Conservation (phyloP, 2,888 invertebrate genomes). For the Eulithis testata region DNA sequence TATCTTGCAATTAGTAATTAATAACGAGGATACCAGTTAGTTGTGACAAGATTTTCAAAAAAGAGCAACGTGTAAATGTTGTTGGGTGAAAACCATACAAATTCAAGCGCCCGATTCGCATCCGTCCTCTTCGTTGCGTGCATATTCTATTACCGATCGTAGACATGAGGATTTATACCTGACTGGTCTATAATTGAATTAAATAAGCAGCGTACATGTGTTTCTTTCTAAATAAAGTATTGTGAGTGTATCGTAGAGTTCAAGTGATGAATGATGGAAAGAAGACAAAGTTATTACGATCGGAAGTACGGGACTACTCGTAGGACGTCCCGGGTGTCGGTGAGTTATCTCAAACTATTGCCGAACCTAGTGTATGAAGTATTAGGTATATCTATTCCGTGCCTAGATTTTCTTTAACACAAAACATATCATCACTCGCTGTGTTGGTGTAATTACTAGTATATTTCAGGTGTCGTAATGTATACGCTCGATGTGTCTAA, state of each 20-base stretch:
- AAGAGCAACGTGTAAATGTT: too few relatives aligned
- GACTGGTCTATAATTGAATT: too few relatives aligned
- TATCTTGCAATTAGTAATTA: slow-evolving; percentile 5
- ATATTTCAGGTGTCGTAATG: too few relatives aligned
- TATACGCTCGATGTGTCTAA: too few relatives aligned
- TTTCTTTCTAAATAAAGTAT: neutral
- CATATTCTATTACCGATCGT: too few relatives aligned
- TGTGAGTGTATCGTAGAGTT: neutral
- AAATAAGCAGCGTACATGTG: too few relatives aligned
- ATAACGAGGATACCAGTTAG: slow-evolving; percentile 2
- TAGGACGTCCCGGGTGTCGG: slow-evolving; percentile 8
- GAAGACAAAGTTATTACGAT: slow-evolving; percentile 42
- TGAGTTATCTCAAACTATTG: slow-evolving; percentile 1
- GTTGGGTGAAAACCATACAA: neutral
- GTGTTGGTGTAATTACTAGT: too few relatives aligned
- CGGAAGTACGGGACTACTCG: slow-evolving; percentile 38
- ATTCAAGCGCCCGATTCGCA: neutral
- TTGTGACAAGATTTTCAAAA: neutral
- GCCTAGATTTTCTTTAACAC: too few relatives aligned
- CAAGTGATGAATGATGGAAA: slow-evolving; percentile 4
- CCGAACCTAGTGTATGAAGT: too few relatives aligned
- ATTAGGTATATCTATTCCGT: too few relatives aligned
- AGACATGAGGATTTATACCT: too few relatives aligned
- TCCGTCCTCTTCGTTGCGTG: neutral
- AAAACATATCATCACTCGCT: too few relatives aligned